Evolutionary conservation across 2,797 vertebrate species (phyloP), one percentile per base, ranked within the genome.

Genomic region (Trichosurus vulpecula): DNA sequence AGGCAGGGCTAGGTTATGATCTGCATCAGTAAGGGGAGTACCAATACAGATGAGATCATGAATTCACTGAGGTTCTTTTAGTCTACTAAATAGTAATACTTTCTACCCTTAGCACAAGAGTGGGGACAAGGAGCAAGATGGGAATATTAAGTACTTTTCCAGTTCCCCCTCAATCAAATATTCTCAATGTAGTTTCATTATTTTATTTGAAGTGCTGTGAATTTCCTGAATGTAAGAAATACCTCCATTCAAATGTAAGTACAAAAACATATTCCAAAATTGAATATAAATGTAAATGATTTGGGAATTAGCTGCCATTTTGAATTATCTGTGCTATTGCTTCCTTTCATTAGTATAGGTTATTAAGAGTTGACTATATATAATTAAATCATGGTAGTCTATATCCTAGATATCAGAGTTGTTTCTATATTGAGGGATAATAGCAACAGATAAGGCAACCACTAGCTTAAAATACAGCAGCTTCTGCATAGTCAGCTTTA

Each of bases 181-280:
- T 93, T 92, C 12, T 31, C 19, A 58, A 30, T 54, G 29, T 93
- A 22, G 6, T 93, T 95, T 96, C 30, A 58, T 95, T 90, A n/a
- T 90, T n/a, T 93, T 95, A 31, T 47, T 95, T 66, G 41, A 96
- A 92, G 55, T 52, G 0, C 41, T 47, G 3, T 51, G 47, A 47
- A 81, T 47, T 81, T 27, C 41, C 41, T 81, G 74, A 81, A 47
- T 47, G 22, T 10, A 47, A 81, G 41, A 81, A 81, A 81, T 81
- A 27, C 41, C 74, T 47, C 74, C 74, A 51, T 87, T 87, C 41
- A 87, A 87, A 27, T 87, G 19, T 87, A 87, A 87, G 74, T 87
- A 51, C 22, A 87, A 51, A 87, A 87, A 87, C 41, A 51, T 87
- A 87, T 51, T 51, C 74, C 41, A 66, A 97, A 91, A 94, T 95